Base-by-base conservation (phyloP, 2,888 invertebrate species). In the Eurytoma adleriae region DNA sequence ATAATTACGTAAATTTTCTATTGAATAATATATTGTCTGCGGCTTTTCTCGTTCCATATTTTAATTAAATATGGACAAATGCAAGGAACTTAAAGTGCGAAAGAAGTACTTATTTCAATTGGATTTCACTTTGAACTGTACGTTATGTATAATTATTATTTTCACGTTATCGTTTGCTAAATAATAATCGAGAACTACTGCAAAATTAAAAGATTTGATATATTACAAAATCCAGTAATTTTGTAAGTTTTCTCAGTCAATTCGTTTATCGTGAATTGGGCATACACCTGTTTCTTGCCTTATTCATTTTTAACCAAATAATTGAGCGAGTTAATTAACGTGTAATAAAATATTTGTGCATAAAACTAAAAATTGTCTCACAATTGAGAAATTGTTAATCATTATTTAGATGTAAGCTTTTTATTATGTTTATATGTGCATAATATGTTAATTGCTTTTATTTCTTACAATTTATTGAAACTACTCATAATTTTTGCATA, bases 61-160 rank as follows among this genome's bases (percentile, higher is more conserved):
- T 52, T 50, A 48, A 59, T 12, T 74, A 59, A 4, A 75, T 74
- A 7, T 7, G 13, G 48, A 68, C 16, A 12, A 73, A 68, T 56
- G 40, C 12, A 54, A 70, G 14, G 20, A 59, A 78, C 67, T 78
- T 68, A 67, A 70, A 18, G 48, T 71, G 64, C 48, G 54, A 70
- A 70, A 18, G 52, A 71, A 54, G 75, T 79, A 71, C 70, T 79
- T 79, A 71, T 64, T 70, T 18, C 62, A 71, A 75, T 75, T 75
- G 27, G 52, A 64, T 79, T n/a, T 70, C 30, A 72, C 20, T 20
- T 54, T n/a, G 24, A 66, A 54, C 54, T 68, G 18, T 62, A 50
- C 18, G n/a, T 67, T 62, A 50, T 68, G 59, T 61, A 66, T 69
- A 78, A 61, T 50, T 64, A 68, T 54, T 30, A 61, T 71, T 78